Conservation (phyloP, 2,797 vertebrate species). For the Capromys pilorides region DNA sequence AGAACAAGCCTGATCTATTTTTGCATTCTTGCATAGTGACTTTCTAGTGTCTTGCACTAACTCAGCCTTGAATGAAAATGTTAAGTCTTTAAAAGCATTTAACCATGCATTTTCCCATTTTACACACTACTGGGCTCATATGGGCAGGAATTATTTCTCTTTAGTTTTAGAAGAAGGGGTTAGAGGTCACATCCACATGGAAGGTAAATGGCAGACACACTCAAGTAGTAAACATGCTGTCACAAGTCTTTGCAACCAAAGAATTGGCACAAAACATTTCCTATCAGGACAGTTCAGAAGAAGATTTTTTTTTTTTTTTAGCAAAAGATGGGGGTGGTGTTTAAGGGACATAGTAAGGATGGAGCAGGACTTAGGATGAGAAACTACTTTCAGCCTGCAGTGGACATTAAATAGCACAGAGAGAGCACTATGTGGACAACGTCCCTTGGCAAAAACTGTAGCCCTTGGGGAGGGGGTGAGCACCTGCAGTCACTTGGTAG, state of each 20-base stretch:
- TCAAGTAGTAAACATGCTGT: too few relatives aligned
- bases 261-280: rapidly evolving
- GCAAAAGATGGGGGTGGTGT: rapidly evolving
- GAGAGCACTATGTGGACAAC: rapidly evolving
- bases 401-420: too few relatives aligned
- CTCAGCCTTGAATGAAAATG: background rate
- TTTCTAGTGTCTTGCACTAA: background rate
- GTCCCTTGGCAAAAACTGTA: rapidly evolving
- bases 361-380: background rate
- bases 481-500: rapidly evolving
- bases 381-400: rapidly evolving
- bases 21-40: background rate
- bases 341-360: background rate
- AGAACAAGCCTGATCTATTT: background rate
- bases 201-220: rapidly evolving
- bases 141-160: background rate
- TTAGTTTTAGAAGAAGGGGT: background rate
- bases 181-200: background rate
- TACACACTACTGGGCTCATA: background rate
- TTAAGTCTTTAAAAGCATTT: background rate
- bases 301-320: too few relatives aligned
- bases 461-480: rapidly evolving
- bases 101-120: background rate
- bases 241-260: too few relatives aligned
- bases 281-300: rapidly evolving